Base-by-base conservation (phyloP, 2,888 invertebrate species). In the Platypus cylindrus region DNA sequence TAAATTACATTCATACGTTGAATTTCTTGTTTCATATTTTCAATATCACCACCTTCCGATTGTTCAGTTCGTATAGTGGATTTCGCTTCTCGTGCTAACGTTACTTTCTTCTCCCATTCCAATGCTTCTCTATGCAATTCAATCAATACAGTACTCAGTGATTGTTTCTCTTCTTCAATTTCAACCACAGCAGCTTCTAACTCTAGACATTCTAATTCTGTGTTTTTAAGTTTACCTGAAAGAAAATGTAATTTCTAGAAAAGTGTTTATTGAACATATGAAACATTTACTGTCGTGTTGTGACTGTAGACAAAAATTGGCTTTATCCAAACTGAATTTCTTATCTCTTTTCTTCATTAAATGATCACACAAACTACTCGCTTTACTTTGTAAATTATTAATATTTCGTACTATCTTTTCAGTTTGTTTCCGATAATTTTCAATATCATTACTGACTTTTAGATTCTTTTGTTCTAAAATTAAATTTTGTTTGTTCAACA, bases 41-140 rank as follows among this genome's bases (percentile, higher is more conserved):
- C 75, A 13, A 84, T 70, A 56, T 85, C 85, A 2, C 85, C 80
- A 3, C 67, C 71, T 2, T 67, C 61, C 1, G 72, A 67, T 36
- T 70, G 68, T 36, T 82, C 81, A 20, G 71, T 67, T 34, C 73
- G 71, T 30, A 82, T 70, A 50, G 69, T 75, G 46, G 70, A 71
- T 49, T 78, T 74, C 0, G 80, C 70, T 53, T 86, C 83, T 14
- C 73, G 70, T 2, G 80, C 77, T 49, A 84, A 56, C 47, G 78
- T 62, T 38, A 79, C 73, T 63, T 85, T 84, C 44, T 80, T 77
- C 54, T 86, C 82, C 86, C 87, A 87, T 17, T 79, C 75, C 17
- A 85, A 63, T 5, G 75, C 71, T 55, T 84, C 79, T 22, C 75
- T 66, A 48, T 75, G 75, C 14, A 66, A 58, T 23, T 68, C 66